Percentiles rank a stretch among this genome's conserved stretches.
phyloP scores from a whole-genome alignment of 2,888 invertebrate species.

The Drymonia ruficornis region DNA sequence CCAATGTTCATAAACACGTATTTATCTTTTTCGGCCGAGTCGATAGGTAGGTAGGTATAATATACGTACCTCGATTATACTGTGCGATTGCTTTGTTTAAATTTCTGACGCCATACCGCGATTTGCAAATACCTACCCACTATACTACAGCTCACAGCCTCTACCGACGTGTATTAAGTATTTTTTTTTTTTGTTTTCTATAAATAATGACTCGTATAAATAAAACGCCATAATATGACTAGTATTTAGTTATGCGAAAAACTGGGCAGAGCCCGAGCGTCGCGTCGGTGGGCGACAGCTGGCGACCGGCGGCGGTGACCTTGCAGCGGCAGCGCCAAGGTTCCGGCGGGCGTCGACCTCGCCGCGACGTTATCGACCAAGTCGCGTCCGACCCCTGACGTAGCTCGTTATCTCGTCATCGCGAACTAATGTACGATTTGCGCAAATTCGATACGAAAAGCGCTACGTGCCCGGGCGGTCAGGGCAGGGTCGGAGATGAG shows the following conservation, averaged over 20 bases:
- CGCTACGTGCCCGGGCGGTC: not conserved
- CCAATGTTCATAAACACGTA: constrained; percentile 23
- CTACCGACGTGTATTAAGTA: too few species aligned
- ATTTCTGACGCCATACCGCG: not conserved
- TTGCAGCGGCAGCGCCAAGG: constrained; percentile 64
- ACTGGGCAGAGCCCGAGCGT: constrained; percentile 8
- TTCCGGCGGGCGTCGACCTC: constrained; percentile 56
- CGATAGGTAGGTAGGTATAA: too few species aligned
- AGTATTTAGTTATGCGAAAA: not conserved
- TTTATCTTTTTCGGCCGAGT: not conserved
- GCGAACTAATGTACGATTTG: not conserved
- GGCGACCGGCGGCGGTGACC: constrained; percentile 49
- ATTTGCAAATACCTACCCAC: not conserved
- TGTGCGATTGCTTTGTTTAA: not conserved
- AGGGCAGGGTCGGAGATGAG: constrained; percentile 22
- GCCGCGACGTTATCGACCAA: constrained; percentile 49
- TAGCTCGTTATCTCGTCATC: constrained; percentile 5
- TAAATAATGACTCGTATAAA: constrained; percentile 1
- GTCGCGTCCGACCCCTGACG: constrained; percentile 17
- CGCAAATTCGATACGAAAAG: constrained; percentile 3
- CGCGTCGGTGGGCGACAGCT: constrained; percentile 30
- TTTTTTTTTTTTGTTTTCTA: not conserved
- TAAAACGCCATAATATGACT: not conserved
- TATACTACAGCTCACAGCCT: too few species aligned
- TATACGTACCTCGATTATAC: not conserved